Conservation (phyloP, 2,888 invertebrate species). For the Galerucella calmariensis region DNA sequence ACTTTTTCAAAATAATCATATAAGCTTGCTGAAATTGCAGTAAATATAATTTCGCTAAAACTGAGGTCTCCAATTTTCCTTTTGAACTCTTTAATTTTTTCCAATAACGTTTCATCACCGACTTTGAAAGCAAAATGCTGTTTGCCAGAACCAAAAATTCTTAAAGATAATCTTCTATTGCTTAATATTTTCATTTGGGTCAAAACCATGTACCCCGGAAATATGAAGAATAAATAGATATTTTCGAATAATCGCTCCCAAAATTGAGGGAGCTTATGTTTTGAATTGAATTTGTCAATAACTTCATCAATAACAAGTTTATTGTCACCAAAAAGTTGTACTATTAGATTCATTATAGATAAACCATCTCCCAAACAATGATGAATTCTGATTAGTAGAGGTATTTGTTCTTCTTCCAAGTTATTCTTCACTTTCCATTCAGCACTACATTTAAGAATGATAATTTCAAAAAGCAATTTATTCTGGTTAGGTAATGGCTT, state of each 20-base stretch:
- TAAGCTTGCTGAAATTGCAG: slow-evolving; percentile 9
- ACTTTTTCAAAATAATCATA: slow-evolving; percentile 17
- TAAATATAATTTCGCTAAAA: slow-evolving; percentile 17
- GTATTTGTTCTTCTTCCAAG: slow-evolving; percentile 15
- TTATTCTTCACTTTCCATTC: no score
- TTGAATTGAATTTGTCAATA: slow-evolving; percentile 17
- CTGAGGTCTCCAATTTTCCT: not conserved
- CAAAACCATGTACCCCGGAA: slow-evolving; percentile 8
- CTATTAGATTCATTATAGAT: slow-evolving; percentile 14
- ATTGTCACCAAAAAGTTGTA: slow-evolving; percentile 6
- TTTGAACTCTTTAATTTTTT: slow-evolving; percentile 8
- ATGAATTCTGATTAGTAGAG: slow-evolving; percentile 7
- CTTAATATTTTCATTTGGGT: not conserved
- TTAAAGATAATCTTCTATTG: not conserved
- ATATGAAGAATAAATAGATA: slow-evolving; percentile 3
- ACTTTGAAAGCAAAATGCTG: slow-evolving; percentile 9
- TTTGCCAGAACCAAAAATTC: not conserved
- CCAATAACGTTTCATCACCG: slow-evolving; percentile 5
- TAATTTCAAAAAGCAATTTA: slow-evolving; percentile 17
- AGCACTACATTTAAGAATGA: slow-evolving; percentile 10
- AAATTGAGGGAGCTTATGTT: not conserved
- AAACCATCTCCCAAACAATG: slow-evolving; percentile 20
- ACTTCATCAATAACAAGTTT: no score
- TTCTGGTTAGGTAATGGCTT: slow-evolving; percentile 15
- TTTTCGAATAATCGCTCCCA: not conserved